Evolutionary conservation across 2,888 invertebrate species (phyloP).

Genomic region (Mythimna vitellina): DNA sequence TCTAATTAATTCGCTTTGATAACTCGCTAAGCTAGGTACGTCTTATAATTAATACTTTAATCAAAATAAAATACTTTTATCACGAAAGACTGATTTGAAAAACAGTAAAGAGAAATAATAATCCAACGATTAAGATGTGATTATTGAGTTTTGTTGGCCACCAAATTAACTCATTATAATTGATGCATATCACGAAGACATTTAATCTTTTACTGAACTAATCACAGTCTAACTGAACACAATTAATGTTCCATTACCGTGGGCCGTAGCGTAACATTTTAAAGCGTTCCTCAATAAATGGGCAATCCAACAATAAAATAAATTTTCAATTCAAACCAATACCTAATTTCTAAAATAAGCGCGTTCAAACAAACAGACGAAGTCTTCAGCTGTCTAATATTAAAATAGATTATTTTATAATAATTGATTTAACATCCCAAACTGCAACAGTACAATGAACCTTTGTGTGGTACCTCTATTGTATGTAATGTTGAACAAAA

Average conservation of each 20-base stretch:
- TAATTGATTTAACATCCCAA: not conserved
- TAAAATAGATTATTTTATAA: not conserved
- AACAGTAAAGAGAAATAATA: not conserved
- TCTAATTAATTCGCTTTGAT: not conserved
- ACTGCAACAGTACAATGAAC: not conserved
- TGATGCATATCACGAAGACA: slow-evolving; percentile 1
- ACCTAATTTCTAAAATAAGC: too few relatives aligned
- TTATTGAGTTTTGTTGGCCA: not conserved
- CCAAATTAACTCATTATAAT: not conserved
- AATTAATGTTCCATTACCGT: too few relatives aligned
- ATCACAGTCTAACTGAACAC: too few relatives aligned
- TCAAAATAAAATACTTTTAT: not conserved
- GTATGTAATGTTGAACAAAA: too few relatives aligned
- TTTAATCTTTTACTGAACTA: not conserved
- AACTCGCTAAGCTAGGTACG: not conserved
- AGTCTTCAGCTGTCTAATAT: too few relatives aligned
- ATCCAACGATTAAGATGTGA: not conserved
- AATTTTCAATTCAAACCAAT: too few relatives aligned
- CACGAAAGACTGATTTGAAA: slow-evolving; percentile 14
- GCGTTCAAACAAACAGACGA: too few relatives aligned
- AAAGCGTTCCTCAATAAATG: too few relatives aligned
- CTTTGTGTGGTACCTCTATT: not conserved
- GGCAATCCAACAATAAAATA: too few relatives aligned
- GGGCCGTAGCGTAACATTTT: too few relatives aligned
- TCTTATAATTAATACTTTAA: slow-evolving; percentile 1